Base-by-base conservation (phyloP, 2,888 invertebrate species). In the Eupithecia subfuscata region DNA sequence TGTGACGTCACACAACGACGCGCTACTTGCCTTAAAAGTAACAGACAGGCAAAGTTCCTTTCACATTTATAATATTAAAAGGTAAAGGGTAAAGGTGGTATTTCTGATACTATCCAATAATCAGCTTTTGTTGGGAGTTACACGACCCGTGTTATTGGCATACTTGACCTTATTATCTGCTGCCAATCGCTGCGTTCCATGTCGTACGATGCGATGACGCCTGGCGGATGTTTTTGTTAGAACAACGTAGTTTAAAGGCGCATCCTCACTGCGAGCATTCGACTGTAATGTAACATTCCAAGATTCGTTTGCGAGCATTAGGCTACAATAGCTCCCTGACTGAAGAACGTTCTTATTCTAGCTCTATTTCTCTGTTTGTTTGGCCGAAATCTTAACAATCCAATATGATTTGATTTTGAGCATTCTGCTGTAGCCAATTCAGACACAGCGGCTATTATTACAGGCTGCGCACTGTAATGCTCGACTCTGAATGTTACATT, bases 121-220 rank as follows among this genome's bases (percentile, higher is more conserved):
- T 60, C 60, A 60, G 22, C 60, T 14, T 45, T 68, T 25, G 25
- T 70, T 65, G 70, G 45, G 22, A 71, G 71, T 79, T 77, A 76
- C 75, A 77, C 70, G 74, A 63, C 68, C 70, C 65, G n/a, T 73
- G 22, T 43, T 52, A 70, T 70, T 64, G 60, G 80, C 79, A 82
- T 83, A 79, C 81, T 83, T 83, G 83, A 84, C 83, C 82, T 73
- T 43, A 68, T 70, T 85, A 85, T 85, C 85, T 65, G 18, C 52
- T 70, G 70, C 75, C 75, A 75, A 75, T 75, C 69, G 75, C 40
- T 67, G 67, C 67, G 60, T 65, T 70, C 45, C 60, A 40, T 22
- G 70, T 74, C 43, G 52, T 18, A 63, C 71, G 71, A 69, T 22
- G 64, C 70, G 72, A 74, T 70, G 71, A 71, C 69, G 25, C 37